Percentiles rank a stretch among this genome's conserved stretches.
Evolutionary conservation across 1,140 invertebrate species (phyloP).

Genomic region (Aphidius ervi): DNA sequence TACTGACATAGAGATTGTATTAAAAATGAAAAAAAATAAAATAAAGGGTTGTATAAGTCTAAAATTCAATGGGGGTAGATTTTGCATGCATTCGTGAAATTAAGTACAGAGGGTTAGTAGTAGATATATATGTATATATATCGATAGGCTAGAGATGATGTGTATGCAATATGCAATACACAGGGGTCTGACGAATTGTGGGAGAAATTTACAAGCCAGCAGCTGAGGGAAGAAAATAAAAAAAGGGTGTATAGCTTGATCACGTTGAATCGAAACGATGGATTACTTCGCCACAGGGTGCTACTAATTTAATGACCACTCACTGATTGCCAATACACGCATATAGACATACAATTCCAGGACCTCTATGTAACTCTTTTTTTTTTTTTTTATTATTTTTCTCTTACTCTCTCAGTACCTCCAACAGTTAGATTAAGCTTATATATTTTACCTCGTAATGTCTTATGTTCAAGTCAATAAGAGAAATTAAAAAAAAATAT

Average conservation of each 20-base stretch:
- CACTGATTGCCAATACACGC: conserved; percentile 6
- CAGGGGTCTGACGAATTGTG: not conserved
- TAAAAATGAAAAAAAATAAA: too few species aligned
- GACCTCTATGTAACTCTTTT: too few species aligned
- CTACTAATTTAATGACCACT: conserved; percentile 24
- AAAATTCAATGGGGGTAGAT: conserved; percentile 9
- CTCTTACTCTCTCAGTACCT: too few species aligned
- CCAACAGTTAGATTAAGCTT: too few species aligned
- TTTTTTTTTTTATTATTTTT: too few species aligned
- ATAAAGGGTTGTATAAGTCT: not conserved
- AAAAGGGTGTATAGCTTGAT: conserved; percentile 13
- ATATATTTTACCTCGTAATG: too few species aligned
- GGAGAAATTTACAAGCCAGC: not conserved
- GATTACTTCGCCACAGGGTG: conserved; percentile 20
- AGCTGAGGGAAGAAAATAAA: not conserved
- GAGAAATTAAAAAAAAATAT: too few species aligned
- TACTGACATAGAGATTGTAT: too few species aligned
- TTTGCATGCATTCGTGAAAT: conserved; percentile 14
- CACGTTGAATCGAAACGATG: conserved; percentile 7
- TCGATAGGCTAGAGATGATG: conserved; percentile 1
- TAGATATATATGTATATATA: conserved; percentile 6
- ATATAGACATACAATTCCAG: too few species aligned
- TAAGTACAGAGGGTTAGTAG: conserved; percentile 10
- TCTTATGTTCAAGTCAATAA: too few species aligned
- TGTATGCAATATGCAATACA: not conserved